Evolutionary conservation across 2,113 vertebrate genomes (phyloP).

Genomic region (Brachypteracias leptosomus): DNA sequence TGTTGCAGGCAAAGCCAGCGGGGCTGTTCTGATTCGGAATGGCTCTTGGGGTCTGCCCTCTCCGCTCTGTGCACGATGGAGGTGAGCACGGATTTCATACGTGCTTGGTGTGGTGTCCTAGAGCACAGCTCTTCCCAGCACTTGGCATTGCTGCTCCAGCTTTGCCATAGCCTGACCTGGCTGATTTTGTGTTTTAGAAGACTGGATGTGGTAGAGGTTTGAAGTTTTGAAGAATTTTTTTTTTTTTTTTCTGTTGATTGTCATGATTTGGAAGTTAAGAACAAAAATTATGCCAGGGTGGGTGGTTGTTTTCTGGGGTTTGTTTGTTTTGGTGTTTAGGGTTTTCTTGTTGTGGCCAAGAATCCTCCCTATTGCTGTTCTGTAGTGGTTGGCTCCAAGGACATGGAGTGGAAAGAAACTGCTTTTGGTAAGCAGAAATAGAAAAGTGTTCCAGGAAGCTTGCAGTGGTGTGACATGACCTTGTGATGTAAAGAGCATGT

Average conservation of each 20-base stretch:
- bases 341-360: neutral
- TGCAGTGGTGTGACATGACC: neutral
- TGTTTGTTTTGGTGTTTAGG: neutral
- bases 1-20: too few relatives aligned
- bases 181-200: neutral
- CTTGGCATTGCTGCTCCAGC: neutral
- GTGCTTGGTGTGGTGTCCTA: neutral
- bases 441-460: neutral
- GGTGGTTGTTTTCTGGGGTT: neutral
- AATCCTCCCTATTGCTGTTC: neutral
- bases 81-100: accelerated
- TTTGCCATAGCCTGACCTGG: neutral
- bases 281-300: accelerated
- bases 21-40: neutral
- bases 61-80: neutral
- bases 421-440: neutral
- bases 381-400: neutral
- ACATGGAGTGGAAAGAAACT: neutral
- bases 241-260: neutral
- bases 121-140: neutral
- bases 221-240: neutral
- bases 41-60: neutral
- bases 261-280: neutral
- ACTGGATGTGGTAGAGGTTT: neutral
- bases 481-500: neutral